Evolutionary conservation across 2,113 vertebrate genomes (phyloP).

Genomic region (Dromaius novaehollandiae): DNA sequence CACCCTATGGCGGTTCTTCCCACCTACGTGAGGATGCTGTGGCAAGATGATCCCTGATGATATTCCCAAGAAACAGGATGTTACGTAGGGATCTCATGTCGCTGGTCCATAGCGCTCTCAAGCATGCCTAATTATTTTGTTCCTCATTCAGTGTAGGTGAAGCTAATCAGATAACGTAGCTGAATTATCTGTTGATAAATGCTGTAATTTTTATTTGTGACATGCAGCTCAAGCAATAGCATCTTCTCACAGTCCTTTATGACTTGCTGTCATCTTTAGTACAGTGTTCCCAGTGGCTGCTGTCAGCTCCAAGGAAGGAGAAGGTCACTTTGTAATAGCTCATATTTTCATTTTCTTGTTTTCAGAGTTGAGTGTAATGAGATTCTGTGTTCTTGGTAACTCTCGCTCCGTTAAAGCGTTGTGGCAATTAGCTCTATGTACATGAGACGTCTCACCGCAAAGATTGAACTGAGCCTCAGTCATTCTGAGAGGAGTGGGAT

Average conservation of each 20-base stretch:
- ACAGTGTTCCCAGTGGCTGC: background rate
- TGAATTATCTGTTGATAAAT: background rate
- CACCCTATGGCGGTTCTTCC: fast-evolving
- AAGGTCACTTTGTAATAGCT: background rate
- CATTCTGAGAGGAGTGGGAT: background rate
- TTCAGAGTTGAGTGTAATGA: background rate
- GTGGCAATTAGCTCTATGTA: background rate
- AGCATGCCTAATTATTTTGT: background rate
- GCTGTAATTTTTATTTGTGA: background rate
- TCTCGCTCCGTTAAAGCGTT: fast-evolving
- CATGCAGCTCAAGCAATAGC: background rate
- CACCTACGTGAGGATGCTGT: background rate
- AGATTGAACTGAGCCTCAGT: background rate
- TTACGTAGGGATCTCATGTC: background rate
- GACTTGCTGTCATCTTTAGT: background rate
- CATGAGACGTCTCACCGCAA: fast-evolving
- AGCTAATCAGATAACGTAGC: background rate
- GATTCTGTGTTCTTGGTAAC: background rate
- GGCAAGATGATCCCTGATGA: background rate
- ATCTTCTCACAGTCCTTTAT: background rate
- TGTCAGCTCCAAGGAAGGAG: background rate
- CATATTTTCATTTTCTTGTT: background rate
- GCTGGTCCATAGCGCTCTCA: background rate
- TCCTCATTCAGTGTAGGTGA: background rate
- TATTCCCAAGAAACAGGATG: background rate